phyloP scores from a whole-genome alignment of 2,113 vertebrate species.

The Malurus alboscapulatus region DNA sequence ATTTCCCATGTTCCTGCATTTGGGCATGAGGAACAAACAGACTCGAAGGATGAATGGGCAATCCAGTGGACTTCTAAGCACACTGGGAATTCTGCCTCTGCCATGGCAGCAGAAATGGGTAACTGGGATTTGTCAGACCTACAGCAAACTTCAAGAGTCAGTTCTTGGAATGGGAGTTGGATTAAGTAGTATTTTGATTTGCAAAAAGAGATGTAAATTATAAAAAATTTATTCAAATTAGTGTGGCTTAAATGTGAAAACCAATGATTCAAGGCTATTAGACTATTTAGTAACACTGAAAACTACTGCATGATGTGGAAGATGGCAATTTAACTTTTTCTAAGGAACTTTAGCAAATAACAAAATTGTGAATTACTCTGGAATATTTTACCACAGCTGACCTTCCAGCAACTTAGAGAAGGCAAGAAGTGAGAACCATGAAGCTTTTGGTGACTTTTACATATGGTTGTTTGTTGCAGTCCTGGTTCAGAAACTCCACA shows the following conservation, averaged over 20 bases:
- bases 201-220: background rate
- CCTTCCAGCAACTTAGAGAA: background rate
- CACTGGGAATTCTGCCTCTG: background rate
- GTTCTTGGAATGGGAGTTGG: background rate
- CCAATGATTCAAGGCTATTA: background rate
- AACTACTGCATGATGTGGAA: background rate
- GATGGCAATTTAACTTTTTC: background rate
- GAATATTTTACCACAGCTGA: background rate
- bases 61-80: background rate
- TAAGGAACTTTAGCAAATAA: background rate
- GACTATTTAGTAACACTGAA: background rate
- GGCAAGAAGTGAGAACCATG: background rate
- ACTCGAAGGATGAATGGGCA: background rate
- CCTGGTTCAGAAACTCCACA: background rate
- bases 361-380: background rate
- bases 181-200: background rate
- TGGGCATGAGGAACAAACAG: background rate
- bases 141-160: fast-evolving
- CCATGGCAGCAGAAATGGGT: background rate
- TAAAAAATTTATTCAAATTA: background rate
- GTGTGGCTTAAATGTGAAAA: background rate
- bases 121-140: background rate
- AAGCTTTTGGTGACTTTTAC: background rate
- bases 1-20: background rate
- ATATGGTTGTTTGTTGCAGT: background rate